A percentile compares a stretch with the other conserved stretches of the same genome.
phyloP scores from a whole-genome alignment of 2,797 vertebrate genomes.

The Lagocephalus sceleratus region DNA sequence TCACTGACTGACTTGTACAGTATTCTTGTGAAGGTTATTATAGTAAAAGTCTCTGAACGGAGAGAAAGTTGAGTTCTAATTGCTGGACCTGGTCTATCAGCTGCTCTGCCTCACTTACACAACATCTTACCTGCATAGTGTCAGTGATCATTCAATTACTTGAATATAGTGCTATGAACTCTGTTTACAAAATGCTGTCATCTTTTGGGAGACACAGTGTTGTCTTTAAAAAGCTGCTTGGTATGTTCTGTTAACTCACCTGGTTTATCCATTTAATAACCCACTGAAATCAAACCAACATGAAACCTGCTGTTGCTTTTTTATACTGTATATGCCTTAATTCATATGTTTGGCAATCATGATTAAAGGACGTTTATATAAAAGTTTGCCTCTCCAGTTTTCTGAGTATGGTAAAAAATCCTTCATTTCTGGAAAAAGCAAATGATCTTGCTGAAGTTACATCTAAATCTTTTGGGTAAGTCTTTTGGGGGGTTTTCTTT shows the following conservation, averaged over 20 bases:
- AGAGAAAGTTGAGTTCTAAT: background rate
- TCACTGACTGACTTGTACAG: background rate
- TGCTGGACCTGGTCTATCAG: conserved; percentile 47
- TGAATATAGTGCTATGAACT: conserved; percentile 95
- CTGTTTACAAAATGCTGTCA: conserved; percentile 90
- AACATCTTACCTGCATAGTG: conserved; percentile 73
- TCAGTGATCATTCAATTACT: conserved; percentile 94
- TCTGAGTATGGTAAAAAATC: background rate
- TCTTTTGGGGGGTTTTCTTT: too few relatives aligned
- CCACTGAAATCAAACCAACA: conserved; percentile 88
- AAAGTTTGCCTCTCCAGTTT: conserved; percentile 8
- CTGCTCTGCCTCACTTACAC: conserved; percentile 76
- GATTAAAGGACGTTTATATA: conserved; percentile 88
- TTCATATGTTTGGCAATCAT: conserved; percentile 99
- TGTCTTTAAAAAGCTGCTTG: conserved; percentile 87
- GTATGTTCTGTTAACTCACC: conserved; percentile 87
- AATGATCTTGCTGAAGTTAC: too few relatives aligned
- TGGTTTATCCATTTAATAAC: conserved; percentile 76
- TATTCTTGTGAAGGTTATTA: too few relatives aligned
- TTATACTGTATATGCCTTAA: conserved; percentile 98
- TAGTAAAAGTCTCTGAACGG: too few relatives aligned
- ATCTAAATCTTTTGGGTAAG: too few relatives aligned
- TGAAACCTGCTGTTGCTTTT: conserved; percentile 91
- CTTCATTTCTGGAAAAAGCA: too few relatives aligned
- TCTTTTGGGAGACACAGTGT: conserved; percentile 84